Conservation (phyloP, 1,140 invertebrate genomes). For the Akabosia matsudoensis region DNA sequence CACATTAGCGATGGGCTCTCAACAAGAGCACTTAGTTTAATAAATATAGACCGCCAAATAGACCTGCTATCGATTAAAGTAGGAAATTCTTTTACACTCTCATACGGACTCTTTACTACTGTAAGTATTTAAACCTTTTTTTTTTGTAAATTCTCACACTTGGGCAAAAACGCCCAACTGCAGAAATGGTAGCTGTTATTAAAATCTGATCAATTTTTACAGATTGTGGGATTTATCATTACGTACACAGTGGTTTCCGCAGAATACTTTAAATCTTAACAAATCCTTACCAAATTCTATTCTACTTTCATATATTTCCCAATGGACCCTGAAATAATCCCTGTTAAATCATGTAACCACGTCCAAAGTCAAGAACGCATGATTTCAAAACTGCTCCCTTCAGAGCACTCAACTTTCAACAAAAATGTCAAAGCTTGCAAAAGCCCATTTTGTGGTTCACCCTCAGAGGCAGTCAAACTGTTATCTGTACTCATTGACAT, state of each 20-base stretch:
- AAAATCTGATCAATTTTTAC: background rate
- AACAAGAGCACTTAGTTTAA: background rate
- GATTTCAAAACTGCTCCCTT: too few relatives aligned
- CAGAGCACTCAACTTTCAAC: too few relatives aligned
- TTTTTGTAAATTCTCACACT: background rate
- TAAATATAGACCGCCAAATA: background rate
- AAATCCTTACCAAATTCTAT: background rate
- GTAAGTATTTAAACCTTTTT: background rate
- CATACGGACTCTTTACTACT: background rate
- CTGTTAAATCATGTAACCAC: too few relatives aligned
- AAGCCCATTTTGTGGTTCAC: background rate
- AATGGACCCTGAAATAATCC: background rate
- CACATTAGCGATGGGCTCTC: background rate
- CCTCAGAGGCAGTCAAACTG: background rate
- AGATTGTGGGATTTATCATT: background rate
- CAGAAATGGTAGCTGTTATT: background rate
- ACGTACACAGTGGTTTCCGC: conserved; percentile 5
- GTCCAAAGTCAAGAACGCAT: too few relatives aligned
- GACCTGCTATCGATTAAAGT: background rate
- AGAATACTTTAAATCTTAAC: background rate
- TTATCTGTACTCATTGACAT: background rate
- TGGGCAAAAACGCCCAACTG: background rate
- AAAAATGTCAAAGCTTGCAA: background rate
- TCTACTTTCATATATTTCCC: background rate
- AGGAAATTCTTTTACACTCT: background rate